Base-by-base conservation (phyloP, 1,140 invertebrate species). In the Spodoptera litura region DNA sequence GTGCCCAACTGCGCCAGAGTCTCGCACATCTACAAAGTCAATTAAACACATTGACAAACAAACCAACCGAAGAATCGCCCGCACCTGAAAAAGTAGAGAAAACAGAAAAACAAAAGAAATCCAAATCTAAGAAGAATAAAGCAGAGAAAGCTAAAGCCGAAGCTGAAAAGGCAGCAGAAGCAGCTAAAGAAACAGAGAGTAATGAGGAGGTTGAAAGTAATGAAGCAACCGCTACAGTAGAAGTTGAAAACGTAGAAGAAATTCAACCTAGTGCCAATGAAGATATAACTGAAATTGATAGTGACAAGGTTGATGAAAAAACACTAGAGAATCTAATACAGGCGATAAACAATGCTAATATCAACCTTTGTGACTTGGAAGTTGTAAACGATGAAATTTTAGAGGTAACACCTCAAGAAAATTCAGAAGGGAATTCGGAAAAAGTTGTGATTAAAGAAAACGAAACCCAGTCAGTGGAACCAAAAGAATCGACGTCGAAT, bases 1-100 rank as follows among this genome's bases (percentile, higher is more conserved):
- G 96, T 78, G 95, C 95, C 9, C 94, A 96, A 78, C 87, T 96
- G 4, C 95, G 95, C 72, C 95, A 96, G 76, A 96, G 95, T 73
- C 88, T 96, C 27, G 95, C 95, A 3, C 95, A 96, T 80, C 84
- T 96, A 20, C 95, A 96, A 80, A 95, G 87, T 31, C 95, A 96
- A 88, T 85, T 96, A 68, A 95, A 95, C 73, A 87, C 91, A 3
- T 81, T 96, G 3, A 92, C 88, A 10, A 92, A 82, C 53, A 86
- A 90, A 31, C 78, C 73, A 49, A 85, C 85, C 27, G 74, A 77
- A 51, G 74, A 77, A 68, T 25, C 74, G 27, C 31, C 74, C 68
- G 85, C 71, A 62, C 78, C 10, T 70, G 88, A 93, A 77, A 94
- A 94, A 83, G 78, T 81, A 15, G 91, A 91, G 38, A 93, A 91